Evolutionary conservation across 2,888 invertebrate species (phyloP).

Genomic region (Heliothis peltigera): DNA sequence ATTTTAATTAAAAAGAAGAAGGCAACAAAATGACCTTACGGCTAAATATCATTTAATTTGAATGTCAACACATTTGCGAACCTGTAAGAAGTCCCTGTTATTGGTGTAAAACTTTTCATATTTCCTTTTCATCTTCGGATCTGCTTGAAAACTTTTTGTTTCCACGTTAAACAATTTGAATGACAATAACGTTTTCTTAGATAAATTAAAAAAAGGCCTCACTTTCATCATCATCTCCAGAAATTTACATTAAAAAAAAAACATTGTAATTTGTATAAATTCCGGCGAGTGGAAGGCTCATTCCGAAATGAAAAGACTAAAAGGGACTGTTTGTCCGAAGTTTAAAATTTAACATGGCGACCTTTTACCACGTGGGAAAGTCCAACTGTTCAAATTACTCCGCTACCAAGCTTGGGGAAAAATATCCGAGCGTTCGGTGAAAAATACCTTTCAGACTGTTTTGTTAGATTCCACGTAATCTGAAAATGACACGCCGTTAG

Average conservation of each 20-base stretch:
- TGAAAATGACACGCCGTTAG: constrained; percentile 63
- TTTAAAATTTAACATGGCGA: constrained; percentile 68
- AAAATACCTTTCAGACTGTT: constrained; percentile 76
- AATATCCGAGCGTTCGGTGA: constrained; percentile 71
- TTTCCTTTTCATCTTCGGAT: constrained; percentile 26
- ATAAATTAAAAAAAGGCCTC: constrained; percentile 30
- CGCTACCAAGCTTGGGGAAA: constrained; percentile 69
- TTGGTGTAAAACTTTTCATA: constrained; percentile 51
- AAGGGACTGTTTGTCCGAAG: constrained; percentile 57
- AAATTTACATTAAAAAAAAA: constrained; percentile 43
- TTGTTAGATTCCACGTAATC: constrained; percentile 64
- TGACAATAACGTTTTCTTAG: constrained; percentile 40
- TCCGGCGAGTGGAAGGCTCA: constrained; percentile 19
- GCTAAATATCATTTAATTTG: constrained; percentile 24
- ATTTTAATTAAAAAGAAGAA: not conserved
- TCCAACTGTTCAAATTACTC: constrained; percentile 84
- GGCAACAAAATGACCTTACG: no score
- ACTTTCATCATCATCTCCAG: constrained; percentile 18
- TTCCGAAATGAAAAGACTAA: constrained; percentile 40
- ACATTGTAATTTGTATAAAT: constrained; percentile 32
- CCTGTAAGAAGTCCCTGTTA: constrained; percentile 36
- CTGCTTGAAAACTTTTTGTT: constrained; percentile 38
- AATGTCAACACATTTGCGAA: constrained; percentile 50
- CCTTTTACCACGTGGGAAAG: constrained; percentile 78
- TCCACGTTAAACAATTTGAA: constrained; percentile 40